Evolutionary conservation across 2,797 vertebrate species (phyloP).

Genomic region (Fistularia tabacaria): DNA sequence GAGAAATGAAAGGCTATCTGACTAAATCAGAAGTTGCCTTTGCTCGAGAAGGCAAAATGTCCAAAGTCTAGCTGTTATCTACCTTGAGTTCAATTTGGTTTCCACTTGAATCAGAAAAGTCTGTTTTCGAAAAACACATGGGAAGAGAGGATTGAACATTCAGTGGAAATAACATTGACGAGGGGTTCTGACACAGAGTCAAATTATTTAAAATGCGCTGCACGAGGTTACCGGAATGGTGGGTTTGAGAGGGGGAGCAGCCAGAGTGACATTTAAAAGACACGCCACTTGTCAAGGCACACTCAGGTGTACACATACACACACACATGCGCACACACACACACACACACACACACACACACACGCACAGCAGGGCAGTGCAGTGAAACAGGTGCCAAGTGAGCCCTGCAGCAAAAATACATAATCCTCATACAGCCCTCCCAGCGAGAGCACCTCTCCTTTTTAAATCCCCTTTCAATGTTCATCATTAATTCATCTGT

Average conservation of each 20-base stretch:
- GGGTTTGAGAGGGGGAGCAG: conserved; percentile 26
- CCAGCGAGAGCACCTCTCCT: conserved; percentile 58
- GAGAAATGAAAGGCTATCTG: conserved; percentile 53
- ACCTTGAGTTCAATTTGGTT: conserved; percentile 47
- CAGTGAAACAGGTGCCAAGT: conserved; percentile 56
- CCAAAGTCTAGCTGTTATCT: too few relatives aligned
- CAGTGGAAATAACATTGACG: conserved; percentile 41
- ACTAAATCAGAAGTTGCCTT: conserved; percentile 45
- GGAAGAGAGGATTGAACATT: conserved; percentile 17
- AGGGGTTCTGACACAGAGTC: conserved; percentile 18
- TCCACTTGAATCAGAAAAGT: conserved; percentile 40
- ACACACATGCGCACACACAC: conserved; percentile 24
- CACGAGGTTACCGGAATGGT: conserved; percentile 5
- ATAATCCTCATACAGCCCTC: conserved; percentile 66
- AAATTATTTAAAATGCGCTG: conserved; percentile 37
- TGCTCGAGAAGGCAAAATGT: conserved; percentile 55
- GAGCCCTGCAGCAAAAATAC: conserved; percentile 67
- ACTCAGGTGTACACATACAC: conserved; percentile 13
- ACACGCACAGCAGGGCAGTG: conserved; percentile 24
- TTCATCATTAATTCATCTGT: conserved; percentile 76
- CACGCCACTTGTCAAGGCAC: conserved; percentile 16
- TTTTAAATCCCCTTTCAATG: conserved; percentile 64
- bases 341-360: conserved; percentile 15
- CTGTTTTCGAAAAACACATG: conserved; percentile 34
- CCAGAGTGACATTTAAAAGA: conserved; percentile 49